Evolutionary conservation across 1,140 invertebrate genomes (phyloP).

Genomic region (Plutomurus gul): DNA sequence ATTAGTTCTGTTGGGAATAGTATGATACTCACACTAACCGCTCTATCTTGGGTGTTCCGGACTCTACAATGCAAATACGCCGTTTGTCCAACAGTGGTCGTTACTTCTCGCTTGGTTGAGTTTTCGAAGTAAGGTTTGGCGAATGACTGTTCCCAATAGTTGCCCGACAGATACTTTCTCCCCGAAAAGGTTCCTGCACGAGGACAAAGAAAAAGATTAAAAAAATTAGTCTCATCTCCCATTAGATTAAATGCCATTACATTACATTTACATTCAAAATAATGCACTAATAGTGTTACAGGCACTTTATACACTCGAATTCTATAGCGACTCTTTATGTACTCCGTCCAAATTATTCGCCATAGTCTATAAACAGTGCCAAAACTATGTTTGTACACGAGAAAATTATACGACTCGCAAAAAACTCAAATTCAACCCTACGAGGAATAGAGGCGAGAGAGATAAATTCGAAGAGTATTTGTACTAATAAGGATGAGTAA

Average conservation of each 20-base stretch:
- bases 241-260: not conserved
- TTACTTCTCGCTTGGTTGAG: conserved; percentile 78
- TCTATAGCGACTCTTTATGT: not conserved
- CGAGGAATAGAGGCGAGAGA: not conserved
- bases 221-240: conserved; percentile 18
- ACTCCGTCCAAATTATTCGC: not conserved
- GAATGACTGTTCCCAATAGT: conserved; percentile 72
- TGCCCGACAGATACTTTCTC: conserved; percentile 49
- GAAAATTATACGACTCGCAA: not conserved
- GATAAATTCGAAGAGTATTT: not conserved
- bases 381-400: not conserved
- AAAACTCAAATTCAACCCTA: not conserved
- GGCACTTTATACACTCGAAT: not conserved
- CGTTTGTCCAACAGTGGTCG: conserved; percentile 81
- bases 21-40: conserved; percentile 67
- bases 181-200: conserved; percentile 50
- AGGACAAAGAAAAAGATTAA: conserved; percentile 21
- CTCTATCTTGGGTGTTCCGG: conserved; percentile 78
- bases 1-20: not conserved
- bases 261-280: conserved; percentile 12
- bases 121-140: conserved; percentile 89
- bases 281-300: not conserved
- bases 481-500: not conserved
- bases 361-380: not conserved
- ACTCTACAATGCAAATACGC: conserved; percentile 83